Conservation (phyloP, 2,888 invertebrate genomes). For the Oscheius onirici region DNA sequence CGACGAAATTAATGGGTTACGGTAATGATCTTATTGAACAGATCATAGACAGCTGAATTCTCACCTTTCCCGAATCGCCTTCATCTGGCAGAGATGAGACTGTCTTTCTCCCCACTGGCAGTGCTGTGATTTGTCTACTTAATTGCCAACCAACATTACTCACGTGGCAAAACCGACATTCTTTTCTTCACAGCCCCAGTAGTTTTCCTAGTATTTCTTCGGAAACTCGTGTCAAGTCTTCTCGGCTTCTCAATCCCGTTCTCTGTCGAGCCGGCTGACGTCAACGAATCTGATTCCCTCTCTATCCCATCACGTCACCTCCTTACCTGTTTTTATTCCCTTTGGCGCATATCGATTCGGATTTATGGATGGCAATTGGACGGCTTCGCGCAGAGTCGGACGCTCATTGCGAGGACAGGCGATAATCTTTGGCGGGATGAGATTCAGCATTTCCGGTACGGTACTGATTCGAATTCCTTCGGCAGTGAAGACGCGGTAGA, state of each 20-base stretch:
- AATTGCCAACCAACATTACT: neutral
- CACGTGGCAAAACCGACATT: slow-evolving; percentile 7
- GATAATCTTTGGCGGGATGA: slow-evolving; percentile 52
- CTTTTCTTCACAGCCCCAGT: slow-evolving; percentile 36
- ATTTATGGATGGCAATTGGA: slow-evolving; percentile 44
- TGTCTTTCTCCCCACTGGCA: neutral
- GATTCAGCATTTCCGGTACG: slow-evolving; percentile 55
- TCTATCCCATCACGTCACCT: neutral
- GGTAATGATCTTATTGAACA: too few species aligned
- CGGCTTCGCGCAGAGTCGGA: slow-evolving; percentile 40
- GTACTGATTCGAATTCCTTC: slow-evolving; percentile 55
- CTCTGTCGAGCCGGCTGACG: slow-evolving; percentile 9
- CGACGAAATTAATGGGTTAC: too few species aligned
- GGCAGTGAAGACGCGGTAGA: slow-evolving; percentile 60
- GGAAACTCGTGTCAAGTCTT: slow-evolving; percentile 21
- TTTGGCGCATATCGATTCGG: slow-evolving; percentile 43
- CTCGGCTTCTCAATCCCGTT: slow-evolving; percentile 39
- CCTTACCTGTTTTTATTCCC: slow-evolving; percentile 30
- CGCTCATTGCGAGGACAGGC: slow-evolving; percentile 65
- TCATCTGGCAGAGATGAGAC: slow-evolving; percentile 32
- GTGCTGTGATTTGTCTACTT: neutral
- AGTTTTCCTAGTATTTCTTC: slow-evolving; percentile 32
- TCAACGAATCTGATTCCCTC: slow-evolving; percentile 1
- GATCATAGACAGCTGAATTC: too few species aligned
- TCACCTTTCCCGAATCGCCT: slow-evolving; percentile 29